phyloP scores from a whole-genome alignment of 2,113 vertebrate genomes.

The Eulacestoma nigropectus region DNA sequence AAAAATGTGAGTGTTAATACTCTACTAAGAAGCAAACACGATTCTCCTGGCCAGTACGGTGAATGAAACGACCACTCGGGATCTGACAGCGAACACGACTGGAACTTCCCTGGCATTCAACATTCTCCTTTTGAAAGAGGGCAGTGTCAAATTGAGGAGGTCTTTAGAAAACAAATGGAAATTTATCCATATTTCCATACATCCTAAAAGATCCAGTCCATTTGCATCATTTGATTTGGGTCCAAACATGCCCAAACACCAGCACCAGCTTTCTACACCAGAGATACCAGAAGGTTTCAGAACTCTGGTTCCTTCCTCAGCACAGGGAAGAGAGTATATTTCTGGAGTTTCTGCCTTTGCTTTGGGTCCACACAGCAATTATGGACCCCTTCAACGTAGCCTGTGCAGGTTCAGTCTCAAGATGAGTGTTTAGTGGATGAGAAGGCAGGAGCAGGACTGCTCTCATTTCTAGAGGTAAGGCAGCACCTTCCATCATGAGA shows the following conservation, averaged over 20 bases:
- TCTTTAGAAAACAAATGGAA: neutral
- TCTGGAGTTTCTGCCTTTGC: neutral
- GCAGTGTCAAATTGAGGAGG: neutral
- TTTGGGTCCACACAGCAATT: neutral
- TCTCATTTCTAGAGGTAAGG: neutral
- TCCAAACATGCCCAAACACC: neutral
- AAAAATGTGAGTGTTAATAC: neutral
- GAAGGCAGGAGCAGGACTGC: neutral
- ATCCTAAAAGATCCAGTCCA: neutral
- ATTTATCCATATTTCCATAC: neutral
- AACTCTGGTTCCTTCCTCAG: neutral
- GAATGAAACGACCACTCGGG: fast-evolving
- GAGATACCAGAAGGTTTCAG: neutral
- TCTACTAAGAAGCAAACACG: neutral
- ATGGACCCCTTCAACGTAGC: neutral
- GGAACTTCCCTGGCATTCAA: neutral
- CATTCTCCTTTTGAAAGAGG: neutral
- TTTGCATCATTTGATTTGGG: neutral
- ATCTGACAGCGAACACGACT: fast-evolving
- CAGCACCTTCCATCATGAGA: neutral
- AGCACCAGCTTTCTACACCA: neutral
- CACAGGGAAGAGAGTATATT: neutral
- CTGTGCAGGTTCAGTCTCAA: neutral
- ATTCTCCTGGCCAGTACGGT: neutral
- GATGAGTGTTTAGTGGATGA: neutral